Evolutionary conservation across 2,113 vertebrate genomes (phyloP), one percentile per base, ranked within the genome.

Genomic region (Pseudorhombus dupliciocellatus): DNA sequence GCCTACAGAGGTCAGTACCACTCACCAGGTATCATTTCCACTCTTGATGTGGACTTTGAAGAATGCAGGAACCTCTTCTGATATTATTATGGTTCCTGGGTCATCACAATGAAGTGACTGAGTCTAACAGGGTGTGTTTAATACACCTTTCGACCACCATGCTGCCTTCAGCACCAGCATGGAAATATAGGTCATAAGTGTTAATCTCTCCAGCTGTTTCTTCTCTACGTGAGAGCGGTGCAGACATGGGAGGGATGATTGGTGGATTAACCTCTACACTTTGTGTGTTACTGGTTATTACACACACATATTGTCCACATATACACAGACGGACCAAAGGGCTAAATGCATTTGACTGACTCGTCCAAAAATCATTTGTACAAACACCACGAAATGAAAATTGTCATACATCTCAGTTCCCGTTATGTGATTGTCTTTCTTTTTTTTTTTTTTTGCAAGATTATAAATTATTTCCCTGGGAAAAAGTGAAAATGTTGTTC

Each of bases 101-200:
- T n/a, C 18, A 46, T 10, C n/a, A 52, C 14, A 64, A 28, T 52
- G 5, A 34, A 25, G 5, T 15, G 11, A 57, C 16, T 34, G 3
- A 42, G 9, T 1, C 5, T 18, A 58, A 26, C 24, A 4, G 12
- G n/a, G 20, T 31, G 30, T 28, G 57, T 30, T 57, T 1, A 57
- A 50, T 64, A 25, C 24, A 31, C 30, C 37, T 52, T 18, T 34
- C 24, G 16, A 44, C 40, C 24, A 66, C 53, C 15, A 67, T 20
- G 30, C n/a, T 24, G 51, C 24, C 20, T 59, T 28, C 59, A 18
- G 40, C 6, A 1, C 55, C 56, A 69, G 31, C 37, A 25, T 77
- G 26, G 53, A 87, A 73, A 86, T 84, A 70, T 87, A 57, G 88
- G 85, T 88, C 85, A 86, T 52, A 65, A 16, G 21, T 70, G 61